phyloP scores from a whole-genome alignment of 2,888 invertebrate genomes.

The Mimachlamys varia region DNA sequence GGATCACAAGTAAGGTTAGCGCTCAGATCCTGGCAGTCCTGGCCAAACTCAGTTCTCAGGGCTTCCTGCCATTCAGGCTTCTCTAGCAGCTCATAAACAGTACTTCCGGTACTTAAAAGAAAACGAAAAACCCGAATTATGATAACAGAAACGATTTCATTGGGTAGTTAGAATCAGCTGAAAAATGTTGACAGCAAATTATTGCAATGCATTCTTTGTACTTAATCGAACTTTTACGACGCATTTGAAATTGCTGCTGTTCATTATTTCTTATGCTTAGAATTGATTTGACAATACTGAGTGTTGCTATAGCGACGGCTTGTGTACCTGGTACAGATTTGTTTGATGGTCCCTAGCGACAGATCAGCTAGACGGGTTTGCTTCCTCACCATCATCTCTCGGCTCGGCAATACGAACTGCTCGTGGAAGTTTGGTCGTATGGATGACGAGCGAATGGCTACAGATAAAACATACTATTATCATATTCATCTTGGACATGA shows the following conservation, averaged over 20 bases:
- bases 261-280: too few species aligned
- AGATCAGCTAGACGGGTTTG: neutral
- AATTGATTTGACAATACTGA: too few species aligned
- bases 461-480: neutral
- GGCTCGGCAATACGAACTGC: neutral
- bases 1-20: neutral
- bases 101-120: neutral
- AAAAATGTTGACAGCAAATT: too few species aligned
- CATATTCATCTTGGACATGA: too few species aligned
- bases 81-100: neutral
- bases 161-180: too few species aligned
- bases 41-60: neutral
- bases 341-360: neutral
- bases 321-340: neutral
- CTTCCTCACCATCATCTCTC: neutral
- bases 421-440: constrained; percentile 9
- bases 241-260: too few species aligned
- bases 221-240: too few species aligned
- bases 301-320: too few species aligned
- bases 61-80: neutral
- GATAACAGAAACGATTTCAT: too few species aligned
- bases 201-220: too few species aligned
- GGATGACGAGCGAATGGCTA: neutral
- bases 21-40: neutral
- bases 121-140: neutral